Evolutionary conservation across 2,888 invertebrate genomes (phyloP).

Genomic region (Eupithecia dodoneata): DNA sequence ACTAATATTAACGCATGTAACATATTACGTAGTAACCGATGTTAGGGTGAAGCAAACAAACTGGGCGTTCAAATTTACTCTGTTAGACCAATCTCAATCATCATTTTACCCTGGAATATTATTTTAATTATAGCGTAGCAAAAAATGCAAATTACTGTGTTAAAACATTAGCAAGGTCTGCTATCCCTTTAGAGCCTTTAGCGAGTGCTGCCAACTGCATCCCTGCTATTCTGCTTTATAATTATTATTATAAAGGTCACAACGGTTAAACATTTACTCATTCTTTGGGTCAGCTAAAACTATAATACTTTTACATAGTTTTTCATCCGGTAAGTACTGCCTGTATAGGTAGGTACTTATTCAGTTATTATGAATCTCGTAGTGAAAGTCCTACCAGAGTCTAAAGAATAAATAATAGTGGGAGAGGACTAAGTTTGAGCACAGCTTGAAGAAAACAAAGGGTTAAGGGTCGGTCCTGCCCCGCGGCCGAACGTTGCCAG

Average conservation of each 20-base stretch:
- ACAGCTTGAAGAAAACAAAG: slow-evolving; percentile 73
- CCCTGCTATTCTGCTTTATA: background rate
- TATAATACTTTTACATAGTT: too few relatives aligned
- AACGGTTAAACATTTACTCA: background rate
- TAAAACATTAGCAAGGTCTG: background rate
- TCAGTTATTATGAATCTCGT: background rate
- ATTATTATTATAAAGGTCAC: background rate
- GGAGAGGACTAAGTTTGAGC: slow-evolving; percentile 56
- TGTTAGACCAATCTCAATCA: background rate
- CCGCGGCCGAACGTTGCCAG: slow-evolving; percentile 75
- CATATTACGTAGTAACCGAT: background rate
- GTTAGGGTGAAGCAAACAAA: background rate
- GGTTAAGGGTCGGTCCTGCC: slow-evolving; percentile 62
- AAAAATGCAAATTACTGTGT: background rate
- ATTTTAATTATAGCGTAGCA: too few relatives aligned
- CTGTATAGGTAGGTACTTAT: too few relatives aligned
- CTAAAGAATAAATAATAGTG: slow-evolving; percentile 40
- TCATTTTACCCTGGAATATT: background rate
- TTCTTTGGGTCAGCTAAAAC: background rate
- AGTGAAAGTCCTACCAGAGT: slow-evolving; percentile 33
- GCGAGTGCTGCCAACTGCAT: background rate
- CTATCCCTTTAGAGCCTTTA: background rate
- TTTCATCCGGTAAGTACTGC: too few relatives aligned
- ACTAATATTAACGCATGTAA: background rate
- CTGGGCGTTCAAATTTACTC: background rate